phyloP scores from a whole-genome alignment of 30 jellyfish, hydroid and myxozoan genomes.

The Cassiopea xamachana region DNA sequence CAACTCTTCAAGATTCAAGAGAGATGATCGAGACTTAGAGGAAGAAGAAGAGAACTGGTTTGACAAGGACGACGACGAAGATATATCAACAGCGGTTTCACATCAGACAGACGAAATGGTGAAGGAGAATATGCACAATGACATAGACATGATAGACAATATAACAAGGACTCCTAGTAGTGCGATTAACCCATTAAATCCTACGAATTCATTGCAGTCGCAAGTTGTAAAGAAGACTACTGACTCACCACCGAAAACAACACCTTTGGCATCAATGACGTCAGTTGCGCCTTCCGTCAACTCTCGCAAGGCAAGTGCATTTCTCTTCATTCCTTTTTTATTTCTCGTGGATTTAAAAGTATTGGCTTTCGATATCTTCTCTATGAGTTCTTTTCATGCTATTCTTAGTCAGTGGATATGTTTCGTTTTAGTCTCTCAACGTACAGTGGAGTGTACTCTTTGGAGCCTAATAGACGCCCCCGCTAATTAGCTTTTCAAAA shows the following conservation, averaged over 20 bases:
- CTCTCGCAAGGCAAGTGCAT: slow-evolving; percentile 42
- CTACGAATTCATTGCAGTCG: slow-evolving; percentile 29
- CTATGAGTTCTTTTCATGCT: no score
- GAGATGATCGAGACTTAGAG: slow-evolving; percentile 95
- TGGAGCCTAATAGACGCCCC: no score
- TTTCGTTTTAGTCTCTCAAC: no score
- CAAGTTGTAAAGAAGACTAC: slow-evolving; percentile 26
- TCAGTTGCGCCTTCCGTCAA: slow-evolving; percentile 67
- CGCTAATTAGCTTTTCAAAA: no score
- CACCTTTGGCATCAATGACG: slow-evolving; percentile 47
- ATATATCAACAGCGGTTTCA: slow-evolving; percentile 5
- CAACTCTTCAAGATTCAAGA: slow-evolving; percentile 67
- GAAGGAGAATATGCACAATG: slow-evolving; percentile 67
- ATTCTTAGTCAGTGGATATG: no score
- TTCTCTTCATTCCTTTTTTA: background rate
- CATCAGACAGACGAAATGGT: slow-evolving; percentile 52
- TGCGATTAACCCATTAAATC: slow-evolving; percentile 48
- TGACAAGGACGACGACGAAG: slow-evolving; percentile 93
- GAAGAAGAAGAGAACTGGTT: slow-evolving; percentile 98
- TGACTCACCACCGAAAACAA: slow-evolving; percentile 56
- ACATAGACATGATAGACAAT: slow-evolving; percentile 87
- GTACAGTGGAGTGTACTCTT: no score
- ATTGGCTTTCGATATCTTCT: no score
- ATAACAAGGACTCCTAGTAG: slow-evolving; percentile 55
- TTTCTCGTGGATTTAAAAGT: no score